Base-by-base conservation (phyloP, 2,797 vertebrate species). In the Karalla daura region DNA sequence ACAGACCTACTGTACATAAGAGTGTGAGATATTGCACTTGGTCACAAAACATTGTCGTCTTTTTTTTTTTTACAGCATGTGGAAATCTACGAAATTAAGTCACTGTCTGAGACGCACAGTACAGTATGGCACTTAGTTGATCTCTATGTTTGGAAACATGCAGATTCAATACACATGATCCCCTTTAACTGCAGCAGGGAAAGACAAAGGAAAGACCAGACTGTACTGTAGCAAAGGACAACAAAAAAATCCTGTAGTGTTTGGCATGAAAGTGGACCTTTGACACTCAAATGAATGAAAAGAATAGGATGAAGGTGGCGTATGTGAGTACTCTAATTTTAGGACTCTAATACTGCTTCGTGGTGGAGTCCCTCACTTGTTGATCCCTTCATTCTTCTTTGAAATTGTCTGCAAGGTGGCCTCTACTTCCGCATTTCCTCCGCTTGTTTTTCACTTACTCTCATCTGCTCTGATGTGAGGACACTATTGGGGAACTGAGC, bases 21-120 rank as follows among this genome's bases (percentile, higher is more conserved):
- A 85, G 74, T 67, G 82, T 73, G 70, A 86, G 78, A 91, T 94
- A 93, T 93, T 93, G 91, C 92, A 94, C 93, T 90, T 91, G 25
- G 82, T 87, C 89, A 90, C 91, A 84, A 82, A 88, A 88, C 77
- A 53, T 84, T 74, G 65, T 83, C 2, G 12, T 58, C 4, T 0
- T 62, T 71, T 11, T 70, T n/a, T 43, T 33, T 85, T 81, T 72
- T 80, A 89, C 86, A 87, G 81, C 80, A 86, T 89, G 85, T 89
- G 81, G 70, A 88, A 86, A 90, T 78, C 81, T 87, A 86, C 77
- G 83, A 63, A 79, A 84, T 88, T 58, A 88, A 90, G 85, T 88
- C 82, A 92, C 87, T 89, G 77, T 89, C 84, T 86, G 80, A 85
- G 58, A 90, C 87, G 72, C 86, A 75, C 78, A 84, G 83, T 63